Evolutionary conservation across 1,140 invertebrate species (phyloP).

Genomic region (Linepithema humile): DNA sequence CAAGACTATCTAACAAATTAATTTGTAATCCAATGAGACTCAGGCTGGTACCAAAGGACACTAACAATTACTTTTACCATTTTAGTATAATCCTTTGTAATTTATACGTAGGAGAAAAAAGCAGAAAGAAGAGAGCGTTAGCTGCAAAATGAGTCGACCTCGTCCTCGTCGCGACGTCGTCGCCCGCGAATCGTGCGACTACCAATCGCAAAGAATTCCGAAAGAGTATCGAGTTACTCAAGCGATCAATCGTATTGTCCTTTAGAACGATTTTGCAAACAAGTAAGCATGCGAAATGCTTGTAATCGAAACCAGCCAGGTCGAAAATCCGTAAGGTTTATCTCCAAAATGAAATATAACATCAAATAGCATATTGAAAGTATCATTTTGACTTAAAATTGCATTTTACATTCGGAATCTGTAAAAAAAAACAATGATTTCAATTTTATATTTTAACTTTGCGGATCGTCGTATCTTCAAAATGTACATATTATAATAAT

Average conservation of each 20-base stretch:
- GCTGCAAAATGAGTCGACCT: conserved; percentile 44
- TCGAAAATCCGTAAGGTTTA: not conserved
- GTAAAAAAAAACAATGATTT: not conserved
- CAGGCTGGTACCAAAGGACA: conserved; percentile 77
- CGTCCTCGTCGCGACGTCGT: conserved; percentile 4
- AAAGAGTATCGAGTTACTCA: not conserved
- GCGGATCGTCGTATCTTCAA: not conserved
- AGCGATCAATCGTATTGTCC: not conserved
- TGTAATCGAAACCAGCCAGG: not conserved
- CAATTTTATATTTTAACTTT: not conserved
- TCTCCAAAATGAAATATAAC: not conserved
- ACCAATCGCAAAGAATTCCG: conserved; percentile 28
- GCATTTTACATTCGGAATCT: not conserved
- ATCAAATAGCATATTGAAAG: not conserved
- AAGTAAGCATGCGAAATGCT: not conserved
- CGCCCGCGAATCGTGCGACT: conserved; percentile 62
- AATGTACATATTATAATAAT: not conserved
- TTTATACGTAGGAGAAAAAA: conserved; percentile 54
- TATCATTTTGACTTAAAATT: too few species aligned
- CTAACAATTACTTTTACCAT: conserved; percentile 66
- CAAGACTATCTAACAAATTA: conserved; percentile 76
- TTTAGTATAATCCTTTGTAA: conserved; percentile 68
- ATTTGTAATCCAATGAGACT: conserved; percentile 74
- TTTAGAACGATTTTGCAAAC: not conserved
- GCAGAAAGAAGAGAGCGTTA: conserved; percentile 1